Evolutionary conservation across 2,113 vertebrate genomes (phyloP), one percentile per base, ranked within the genome.

Genomic region (Chitala chitala): DNA sequence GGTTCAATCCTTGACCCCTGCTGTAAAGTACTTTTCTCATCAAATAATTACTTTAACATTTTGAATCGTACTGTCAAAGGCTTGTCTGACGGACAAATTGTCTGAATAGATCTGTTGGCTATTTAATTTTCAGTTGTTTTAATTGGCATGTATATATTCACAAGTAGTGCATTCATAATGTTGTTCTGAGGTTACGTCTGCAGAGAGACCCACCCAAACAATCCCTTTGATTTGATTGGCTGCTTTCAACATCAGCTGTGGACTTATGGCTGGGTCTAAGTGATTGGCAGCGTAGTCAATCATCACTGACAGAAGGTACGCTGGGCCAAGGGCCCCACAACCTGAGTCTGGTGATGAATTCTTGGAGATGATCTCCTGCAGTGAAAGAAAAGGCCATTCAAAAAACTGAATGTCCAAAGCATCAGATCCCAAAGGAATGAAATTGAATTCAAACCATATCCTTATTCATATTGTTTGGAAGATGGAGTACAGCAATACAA

Each of bases 171-270:
- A n/a, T n/a, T 5, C 66, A 29, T 26, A 48, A 22, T 38, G 33
- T 36, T 72, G 44, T 26, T n/a, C 38, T n/a, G 13, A 48, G 29
- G 46, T 22, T 26, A 38, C 6, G 54, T 63, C 36, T 38, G 29
- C 40, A 22, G 10, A 31, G 7, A 31, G 66, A 82, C 91, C 92
- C 86, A 95, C 95, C 95, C 94, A 96, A 78, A 94, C 94, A 10
- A 93, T 92, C 79, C 92, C 92, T 83, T 95, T 95, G 77, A 96
- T 92, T 31, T 92, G 88, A 76, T 92, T 91, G 77, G 94, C 94
- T 50, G 94, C 90, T 78, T 92, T 94, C 51, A 94, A 88, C 68
- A 96, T 81, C 65, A 96, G 86, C 61, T 91, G 90, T 1, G 94
- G 94, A 56, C 92, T 90, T 77, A 95, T 91, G 63, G 90, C 88